Percentiles rank a stretch among this genome's conserved stretches.
These are phyloP conservation scores for Masticophis lateralis DNA, from an alignment of 2,797 vertebrate genomes.

Conservation along the genomic window DNA sequence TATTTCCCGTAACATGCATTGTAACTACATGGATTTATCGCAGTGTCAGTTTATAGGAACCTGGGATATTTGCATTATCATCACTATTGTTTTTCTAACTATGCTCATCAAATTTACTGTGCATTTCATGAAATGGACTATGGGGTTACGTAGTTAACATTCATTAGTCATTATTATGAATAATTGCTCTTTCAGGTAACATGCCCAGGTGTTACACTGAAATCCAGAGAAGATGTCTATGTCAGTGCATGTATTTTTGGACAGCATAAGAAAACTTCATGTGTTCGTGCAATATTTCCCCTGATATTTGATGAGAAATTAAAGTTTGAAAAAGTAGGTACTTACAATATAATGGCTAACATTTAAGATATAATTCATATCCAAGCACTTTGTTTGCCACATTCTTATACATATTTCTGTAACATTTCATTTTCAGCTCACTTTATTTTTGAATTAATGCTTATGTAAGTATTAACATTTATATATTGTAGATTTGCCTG, in stretches of 20 bases:
- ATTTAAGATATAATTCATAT: not conserved
- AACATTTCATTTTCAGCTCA: not conserved
- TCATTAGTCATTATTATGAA: not conserved
- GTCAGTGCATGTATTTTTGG: slow-evolving; percentile 87
- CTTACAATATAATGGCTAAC: slow-evolving; percentile 6
- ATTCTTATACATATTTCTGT: not conserved
- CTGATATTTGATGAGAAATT: slow-evolving; percentile 84
- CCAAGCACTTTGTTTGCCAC: not conserved
- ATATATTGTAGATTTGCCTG: not conserved
- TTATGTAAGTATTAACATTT: not conserved
- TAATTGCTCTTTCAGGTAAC: slow-evolving; percentile 76
- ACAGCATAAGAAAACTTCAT: slow-evolving; percentile 82
- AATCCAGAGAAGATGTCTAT: slow-evolving; percentile 81
- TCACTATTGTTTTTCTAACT: not conserved
- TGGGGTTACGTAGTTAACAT: not conserved
- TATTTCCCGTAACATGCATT: not conserved
- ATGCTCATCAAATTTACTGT: not conserved
- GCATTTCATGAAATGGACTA: not conserved
- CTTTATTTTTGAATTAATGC: not conserved
- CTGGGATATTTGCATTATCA: not conserved
- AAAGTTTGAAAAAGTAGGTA: slow-evolving; percentile 85
- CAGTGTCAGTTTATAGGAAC: not conserved
- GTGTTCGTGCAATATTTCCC: slow-evolving; percentile 83
- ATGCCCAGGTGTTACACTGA: slow-evolving; percentile 83
- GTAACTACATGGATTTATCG: not conserved